Evolutionary conservation across 2,888 invertebrate species (phyloP).

Genomic region (Drosophila rubida): DNA sequence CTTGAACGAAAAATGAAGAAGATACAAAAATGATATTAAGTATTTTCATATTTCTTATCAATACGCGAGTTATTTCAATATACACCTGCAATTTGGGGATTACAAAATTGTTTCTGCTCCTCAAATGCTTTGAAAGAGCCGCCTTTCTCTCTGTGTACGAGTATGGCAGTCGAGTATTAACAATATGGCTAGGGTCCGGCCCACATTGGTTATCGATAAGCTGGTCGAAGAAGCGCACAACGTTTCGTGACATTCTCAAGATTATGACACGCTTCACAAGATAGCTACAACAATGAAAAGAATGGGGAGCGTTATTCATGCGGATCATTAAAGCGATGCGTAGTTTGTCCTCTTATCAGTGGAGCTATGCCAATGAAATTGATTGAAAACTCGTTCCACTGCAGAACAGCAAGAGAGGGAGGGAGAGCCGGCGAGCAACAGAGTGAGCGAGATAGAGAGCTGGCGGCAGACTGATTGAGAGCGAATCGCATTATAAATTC

Average conservation of each 20-base stretch:
- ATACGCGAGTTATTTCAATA: no score
- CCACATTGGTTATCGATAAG: conserved; percentile 65
- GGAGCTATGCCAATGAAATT: conserved; percentile 52
- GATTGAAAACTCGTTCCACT: conserved; percentile 49
- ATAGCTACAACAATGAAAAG: conserved; percentile 30
- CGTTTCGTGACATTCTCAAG: conserved; percentile 37
- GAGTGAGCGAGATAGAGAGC: neutral
- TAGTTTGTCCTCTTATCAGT: conserved; percentile 50
- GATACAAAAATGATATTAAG: no score
- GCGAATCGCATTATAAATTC: conserved; percentile 5
- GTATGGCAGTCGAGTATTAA: no score
- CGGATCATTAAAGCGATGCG: conserved; percentile 43
- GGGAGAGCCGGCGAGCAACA: neutral
- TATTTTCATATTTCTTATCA: no score
- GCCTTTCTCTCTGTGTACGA: no score
- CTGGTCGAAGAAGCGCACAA: conserved; percentile 46
- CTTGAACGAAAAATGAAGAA: no score
- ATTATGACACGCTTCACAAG: conserved; percentile 61
- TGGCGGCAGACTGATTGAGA: neutral
- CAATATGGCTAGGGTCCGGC: conserved; percentile 58
- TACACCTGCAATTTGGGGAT: no score
- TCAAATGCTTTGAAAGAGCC: no score
- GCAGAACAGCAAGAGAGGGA: neutral
- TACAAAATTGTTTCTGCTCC: no score
- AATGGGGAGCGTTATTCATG: conserved; percentile 7